These are phyloP conservation scores for Megalurothrips usitatus DNA, from an alignment of 2,888 invertebrate genomes.

Conservation along the genomic window DNA sequence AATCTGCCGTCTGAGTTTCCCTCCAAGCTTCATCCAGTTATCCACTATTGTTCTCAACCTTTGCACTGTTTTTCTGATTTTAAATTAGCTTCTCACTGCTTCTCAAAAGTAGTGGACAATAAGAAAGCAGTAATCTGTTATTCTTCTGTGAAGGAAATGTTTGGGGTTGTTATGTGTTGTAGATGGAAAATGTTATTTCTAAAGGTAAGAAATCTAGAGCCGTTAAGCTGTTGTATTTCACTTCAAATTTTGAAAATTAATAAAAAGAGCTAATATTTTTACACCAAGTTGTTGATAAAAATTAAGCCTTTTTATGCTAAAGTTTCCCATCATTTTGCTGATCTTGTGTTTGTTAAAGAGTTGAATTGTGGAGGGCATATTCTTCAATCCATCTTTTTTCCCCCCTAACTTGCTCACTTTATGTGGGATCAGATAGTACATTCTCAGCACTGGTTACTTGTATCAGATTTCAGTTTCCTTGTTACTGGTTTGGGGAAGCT, in stretches of 20 bases:
- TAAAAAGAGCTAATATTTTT: slow-evolving; percentile 6
- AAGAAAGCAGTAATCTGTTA: not conserved
- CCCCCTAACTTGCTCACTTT: too few relatives aligned
- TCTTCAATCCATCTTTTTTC: too few relatives aligned
- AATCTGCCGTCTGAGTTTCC: not conserved
- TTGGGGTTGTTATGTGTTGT: slow-evolving; percentile 7
- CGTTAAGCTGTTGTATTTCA: slow-evolving; percentile 21
- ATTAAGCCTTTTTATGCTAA: not conserved
- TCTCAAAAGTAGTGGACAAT: not conserved
- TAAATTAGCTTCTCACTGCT: slow-evolving; percentile 10
- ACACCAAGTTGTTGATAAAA: not conserved
- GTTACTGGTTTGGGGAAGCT: not conserved
- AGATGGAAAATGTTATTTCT: slow-evolving; percentile 9
- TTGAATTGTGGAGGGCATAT: too few relatives aligned
- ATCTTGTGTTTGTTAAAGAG: not conserved
- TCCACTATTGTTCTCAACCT: not conserved
- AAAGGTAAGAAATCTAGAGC: slow-evolving; percentile 1
- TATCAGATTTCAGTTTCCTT: not conserved
- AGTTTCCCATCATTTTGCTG: not conserved
- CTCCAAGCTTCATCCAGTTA: not conserved
- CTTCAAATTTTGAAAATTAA: not conserved
- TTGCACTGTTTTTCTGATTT: not conserved
- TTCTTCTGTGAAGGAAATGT: slow-evolving; percentile 18
- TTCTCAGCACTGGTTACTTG: too few relatives aligned
- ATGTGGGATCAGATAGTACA: too few relatives aligned